These are phyloP conservation scores for Physocephala rufipes DNA, from an alignment of 2,888 invertebrate species.

Conservation along the genomic window DNA sequence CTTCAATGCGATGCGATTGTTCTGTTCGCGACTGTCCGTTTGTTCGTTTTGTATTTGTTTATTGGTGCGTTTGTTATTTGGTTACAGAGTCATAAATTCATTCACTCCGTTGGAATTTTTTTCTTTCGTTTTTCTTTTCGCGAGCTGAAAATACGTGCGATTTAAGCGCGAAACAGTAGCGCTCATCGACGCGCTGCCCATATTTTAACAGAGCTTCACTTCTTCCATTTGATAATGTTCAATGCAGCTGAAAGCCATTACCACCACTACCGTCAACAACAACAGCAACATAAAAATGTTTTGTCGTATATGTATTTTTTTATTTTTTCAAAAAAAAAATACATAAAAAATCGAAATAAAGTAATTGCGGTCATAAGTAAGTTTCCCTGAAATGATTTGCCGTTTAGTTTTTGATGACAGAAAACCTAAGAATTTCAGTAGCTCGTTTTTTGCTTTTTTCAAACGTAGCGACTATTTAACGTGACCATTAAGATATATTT, in stretches of 20 bases:
- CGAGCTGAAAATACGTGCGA: conserved; percentile 27
- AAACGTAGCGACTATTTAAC: no score
- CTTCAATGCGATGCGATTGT: neutral
- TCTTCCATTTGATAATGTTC: conserved; percentile 13
- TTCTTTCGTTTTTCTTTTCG: neutral
- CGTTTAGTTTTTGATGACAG: no score
- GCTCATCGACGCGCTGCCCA: conserved; percentile 3
- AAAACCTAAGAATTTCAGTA: no score
- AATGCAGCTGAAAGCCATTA: conserved; percentile 14
- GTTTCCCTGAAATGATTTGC: conserved; percentile 45
- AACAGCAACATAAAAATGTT: neutral
- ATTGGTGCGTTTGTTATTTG: conserved; percentile 26
- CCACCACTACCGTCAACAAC: conserved; percentile 3
- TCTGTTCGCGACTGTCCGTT: conserved; percentile 3
- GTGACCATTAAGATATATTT: no score
- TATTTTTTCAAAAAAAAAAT: neutral
- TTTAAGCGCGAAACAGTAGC: conserved; percentile 27
- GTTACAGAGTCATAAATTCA: conserved; percentile 32
- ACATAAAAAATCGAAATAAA: conserved; percentile 55
- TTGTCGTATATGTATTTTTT: conserved; percentile 2
- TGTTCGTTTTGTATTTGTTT: neutral
- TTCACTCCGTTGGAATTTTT: neutral
- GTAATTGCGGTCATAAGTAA: conserved; percentile 63
- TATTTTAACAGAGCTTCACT: conserved; percentile 5
- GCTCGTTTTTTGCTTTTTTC: no score